Evolutionary conservation across 92 coral and sea anemone species (phyloP).

Genomic region (Desmophyllum pertusum): DNA sequence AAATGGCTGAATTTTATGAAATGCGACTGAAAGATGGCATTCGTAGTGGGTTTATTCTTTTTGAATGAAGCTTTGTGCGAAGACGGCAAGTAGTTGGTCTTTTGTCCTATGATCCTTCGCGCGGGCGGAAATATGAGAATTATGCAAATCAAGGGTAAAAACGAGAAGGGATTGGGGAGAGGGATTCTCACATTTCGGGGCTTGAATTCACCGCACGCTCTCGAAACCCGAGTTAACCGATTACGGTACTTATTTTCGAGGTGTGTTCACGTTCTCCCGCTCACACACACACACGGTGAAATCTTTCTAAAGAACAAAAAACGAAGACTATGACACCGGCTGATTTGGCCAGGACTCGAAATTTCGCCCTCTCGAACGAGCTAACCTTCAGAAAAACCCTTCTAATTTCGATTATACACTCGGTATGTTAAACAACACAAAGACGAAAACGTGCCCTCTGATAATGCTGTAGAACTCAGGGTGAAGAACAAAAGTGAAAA

Average conservation of each 20-base stretch:
- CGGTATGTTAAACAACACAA: no score
- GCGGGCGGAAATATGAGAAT: no score
- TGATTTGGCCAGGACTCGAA: neutral
- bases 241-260: neutral
- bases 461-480: neutral
- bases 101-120: no score
- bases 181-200: no score
- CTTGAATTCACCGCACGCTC: neutral
- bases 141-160: no score
- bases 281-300: neutral
- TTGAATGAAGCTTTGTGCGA: neutral
- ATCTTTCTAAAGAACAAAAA: neutral
- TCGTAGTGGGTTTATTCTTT: neutral
- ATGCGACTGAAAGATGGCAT: neutral
- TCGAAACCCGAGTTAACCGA: neutral
- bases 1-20: neutral
- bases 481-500: neutral
- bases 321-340: no score
- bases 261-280: neutral
- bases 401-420: neutral
- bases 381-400: no score
- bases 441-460: neutral
- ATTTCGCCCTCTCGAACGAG: neutral
- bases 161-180: no score
- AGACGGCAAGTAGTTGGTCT: no score